Evolutionary conservation across 2,113 vertebrate species (phyloP), one percentile per base, ranked within the genome.

Genomic region (Entomyzon cyanotis): DNA sequence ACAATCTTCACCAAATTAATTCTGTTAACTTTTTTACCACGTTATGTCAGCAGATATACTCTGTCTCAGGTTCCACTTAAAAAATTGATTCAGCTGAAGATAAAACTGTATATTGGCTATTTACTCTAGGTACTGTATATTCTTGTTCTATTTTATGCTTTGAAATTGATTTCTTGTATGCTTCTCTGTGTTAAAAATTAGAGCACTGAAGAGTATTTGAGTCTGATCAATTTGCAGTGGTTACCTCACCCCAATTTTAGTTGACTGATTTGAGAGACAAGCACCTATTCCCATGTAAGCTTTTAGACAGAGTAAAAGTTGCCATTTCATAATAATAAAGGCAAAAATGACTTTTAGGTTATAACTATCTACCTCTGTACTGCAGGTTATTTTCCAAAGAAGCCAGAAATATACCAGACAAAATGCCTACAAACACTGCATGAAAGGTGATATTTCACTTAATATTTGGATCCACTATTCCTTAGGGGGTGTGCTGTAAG

Each of bases 141-240:
- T 96, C 83, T 87, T 97, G 79, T 87, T 94, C 69, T 81, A 85
- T 95, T 97, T 95, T 96, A 96, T 95, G 96, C 85, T 97, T 97
- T 96, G 58, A 97, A 96, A 96, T 96, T 97, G 93, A 96, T 96
- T 97, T 96, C 75, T 97, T 92, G 56, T 96, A 93, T 96, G 97
- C 95, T 96, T 64, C 71, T 96, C 89, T 88, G 44, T 92, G 96
- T 95, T 95, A 96, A 96, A 97, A 97, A 95, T 96, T 91, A 97
- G 91, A 95, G 74, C 77, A 88, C 80, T 92, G 53, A 95, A 76
- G 75, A 97, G 27, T 78, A 96, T 93, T 96, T 96, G 81, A 95
- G 75, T 78, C 77, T 89, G 85, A 96, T 95, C 87, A 94, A 95
- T 97, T 96, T 83, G 69, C 53, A 96, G 89, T 86, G 79, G 73